Conservation (phyloP, 2,797 vertebrate genomes). For the Arnoldichthys spilopterus region DNA sequence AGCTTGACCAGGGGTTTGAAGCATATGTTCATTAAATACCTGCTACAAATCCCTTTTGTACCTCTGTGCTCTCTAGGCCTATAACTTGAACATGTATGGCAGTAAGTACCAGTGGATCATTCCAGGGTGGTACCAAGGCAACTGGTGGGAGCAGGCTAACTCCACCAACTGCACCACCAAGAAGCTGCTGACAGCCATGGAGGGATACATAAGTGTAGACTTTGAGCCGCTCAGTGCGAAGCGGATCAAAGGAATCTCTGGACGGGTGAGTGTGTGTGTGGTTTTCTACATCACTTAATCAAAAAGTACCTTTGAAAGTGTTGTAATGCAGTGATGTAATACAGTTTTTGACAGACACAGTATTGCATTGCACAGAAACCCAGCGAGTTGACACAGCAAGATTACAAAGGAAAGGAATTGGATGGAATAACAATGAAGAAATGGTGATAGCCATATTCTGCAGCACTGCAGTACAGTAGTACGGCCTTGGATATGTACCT, state of each 20-base stretch:
- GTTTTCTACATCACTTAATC: constrained; percentile 1
- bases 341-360: background rate
- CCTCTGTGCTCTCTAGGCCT: constrained; percentile 79
- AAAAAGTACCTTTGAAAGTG: background rate
- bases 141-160: constrained; percentile 97
- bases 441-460: background rate
- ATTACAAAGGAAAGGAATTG: background rate
- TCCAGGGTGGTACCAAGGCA: constrained; percentile 97
- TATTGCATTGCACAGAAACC: background rate
- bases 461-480: too few species aligned
- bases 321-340: background rate
- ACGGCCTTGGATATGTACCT: too few species aligned
- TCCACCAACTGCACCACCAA: constrained; percentile 90
- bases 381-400: too few species aligned
- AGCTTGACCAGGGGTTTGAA: background rate
- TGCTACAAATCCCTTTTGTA: constrained; percentile 26
- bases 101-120: constrained; percentile 99
- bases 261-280: constrained; percentile 82
- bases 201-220: constrained; percentile 97
- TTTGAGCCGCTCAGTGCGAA: constrained; percentile 97
- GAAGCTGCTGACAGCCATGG: constrained; percentile 95
- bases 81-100: constrained; percentile 94
- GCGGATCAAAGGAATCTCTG: constrained; percentile 93
- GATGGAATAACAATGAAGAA: background rate
- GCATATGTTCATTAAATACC: constrained; percentile 1